These are phyloP conservation scores for Macropis europaea DNA, from an alignment of 2,888 invertebrate species.

Conservation along the genomic window DNA sequence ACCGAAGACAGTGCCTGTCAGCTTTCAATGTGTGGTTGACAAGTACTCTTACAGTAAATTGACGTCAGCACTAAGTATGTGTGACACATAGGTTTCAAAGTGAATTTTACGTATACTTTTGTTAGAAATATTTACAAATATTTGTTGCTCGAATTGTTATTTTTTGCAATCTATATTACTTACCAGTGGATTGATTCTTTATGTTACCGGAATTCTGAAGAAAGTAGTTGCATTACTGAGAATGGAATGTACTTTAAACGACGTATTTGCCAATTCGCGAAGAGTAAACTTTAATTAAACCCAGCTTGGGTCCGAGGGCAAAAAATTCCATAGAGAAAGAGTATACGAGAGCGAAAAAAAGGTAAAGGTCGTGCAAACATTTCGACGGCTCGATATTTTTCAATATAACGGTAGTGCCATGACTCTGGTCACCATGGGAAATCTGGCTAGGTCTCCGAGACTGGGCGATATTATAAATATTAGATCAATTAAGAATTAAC, in stretches of 20 bases:
- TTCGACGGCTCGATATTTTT: slow-evolving; percentile 73
- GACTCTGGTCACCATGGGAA: slow-evolving; percentile 75
- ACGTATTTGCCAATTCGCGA: slow-evolving; percentile 59
- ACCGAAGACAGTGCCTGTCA: background rate
- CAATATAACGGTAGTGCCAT: slow-evolving; percentile 69
- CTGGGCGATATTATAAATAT: slow-evolving; percentile 74
- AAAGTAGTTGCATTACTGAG: slow-evolving; percentile 3
- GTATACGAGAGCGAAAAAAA: slow-evolving; percentile 37
- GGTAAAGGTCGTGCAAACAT: slow-evolving; percentile 67
- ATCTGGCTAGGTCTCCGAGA: slow-evolving; percentile 67
- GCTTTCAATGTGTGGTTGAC: background rate
- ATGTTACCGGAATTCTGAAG: background rate
- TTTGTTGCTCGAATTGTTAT: too few relatives aligned
- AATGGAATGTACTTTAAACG: slow-evolving; percentile 49
- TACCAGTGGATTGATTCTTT: too few relatives aligned
- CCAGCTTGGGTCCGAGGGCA: slow-evolving; percentile 36
- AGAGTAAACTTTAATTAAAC: slow-evolving; percentile 72
- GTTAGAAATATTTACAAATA: too few relatives aligned
- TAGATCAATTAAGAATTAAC: slow-evolving; percentile 75
- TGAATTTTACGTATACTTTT: too few relatives aligned
- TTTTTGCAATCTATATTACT: too few relatives aligned
- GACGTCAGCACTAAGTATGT: too few relatives aligned
- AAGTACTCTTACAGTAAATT: background rate
- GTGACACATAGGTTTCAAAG: too few relatives aligned
- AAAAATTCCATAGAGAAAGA: slow-evolving; percentile 48